Percentiles rank a stretch among this genome's conserved stretches.
Conservation (phyloP, 2,113 vertebrate genomes). For the Pterocles orientalis region DNA sequence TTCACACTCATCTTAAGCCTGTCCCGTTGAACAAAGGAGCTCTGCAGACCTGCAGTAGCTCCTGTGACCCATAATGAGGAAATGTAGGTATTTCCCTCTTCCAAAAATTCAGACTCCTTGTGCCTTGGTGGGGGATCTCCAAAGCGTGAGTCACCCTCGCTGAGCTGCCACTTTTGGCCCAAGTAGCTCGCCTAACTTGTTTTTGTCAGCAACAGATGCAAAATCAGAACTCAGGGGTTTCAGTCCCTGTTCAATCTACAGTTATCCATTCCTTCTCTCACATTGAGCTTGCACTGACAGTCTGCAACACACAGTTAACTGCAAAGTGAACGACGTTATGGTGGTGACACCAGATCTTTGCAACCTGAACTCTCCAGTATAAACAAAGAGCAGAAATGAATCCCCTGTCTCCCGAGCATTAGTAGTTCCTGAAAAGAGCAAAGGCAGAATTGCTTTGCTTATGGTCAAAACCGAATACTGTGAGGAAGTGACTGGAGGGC, state of each 20-base stretch:
- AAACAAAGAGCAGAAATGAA: neutral
- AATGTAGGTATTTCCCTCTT: neutral
- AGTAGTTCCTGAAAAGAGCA: conserved; percentile 37
- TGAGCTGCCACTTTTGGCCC: neutral
- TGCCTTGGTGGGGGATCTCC: neutral
- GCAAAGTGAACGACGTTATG: neutral
- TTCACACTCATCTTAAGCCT: neutral
- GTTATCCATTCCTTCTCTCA: neutral
- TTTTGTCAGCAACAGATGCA: neutral
- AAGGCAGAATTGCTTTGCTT: neutral
- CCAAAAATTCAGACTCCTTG: neutral
- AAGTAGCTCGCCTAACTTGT: neutral
- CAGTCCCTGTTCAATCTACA: neutral
- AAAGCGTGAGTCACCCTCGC: neutral
- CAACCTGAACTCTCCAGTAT: neutral
- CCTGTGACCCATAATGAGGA: neutral
- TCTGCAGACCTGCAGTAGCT: neutral
- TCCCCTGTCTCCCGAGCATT: neutral
- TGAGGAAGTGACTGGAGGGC: neutral
- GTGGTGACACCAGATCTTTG: neutral
- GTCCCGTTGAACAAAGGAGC: neutral
- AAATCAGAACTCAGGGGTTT: neutral
- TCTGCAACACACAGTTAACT: neutral
- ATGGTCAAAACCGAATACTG: neutral
- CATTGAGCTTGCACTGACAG: neutral